phyloP scores from a whole-genome alignment of 2,888 invertebrate genomes.

The Coremacera marginata region DNA sequence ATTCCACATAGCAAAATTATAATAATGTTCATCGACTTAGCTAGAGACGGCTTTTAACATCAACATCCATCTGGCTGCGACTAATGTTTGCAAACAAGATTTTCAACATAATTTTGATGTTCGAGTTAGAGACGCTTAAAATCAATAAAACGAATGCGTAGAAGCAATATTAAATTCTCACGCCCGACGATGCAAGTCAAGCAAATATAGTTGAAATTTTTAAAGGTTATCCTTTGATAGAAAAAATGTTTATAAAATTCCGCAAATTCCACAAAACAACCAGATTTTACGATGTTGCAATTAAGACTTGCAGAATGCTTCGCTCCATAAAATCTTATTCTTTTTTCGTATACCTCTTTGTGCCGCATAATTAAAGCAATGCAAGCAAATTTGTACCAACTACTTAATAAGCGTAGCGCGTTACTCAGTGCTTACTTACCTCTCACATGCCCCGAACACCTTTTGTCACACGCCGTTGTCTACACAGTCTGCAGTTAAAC shows the following conservation, averaged over 20 bases:
- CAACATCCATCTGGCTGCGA: too few relatives aligned
- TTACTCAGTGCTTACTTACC: not conserved
- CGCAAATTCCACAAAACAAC: not conserved
- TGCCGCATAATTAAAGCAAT: not conserved
- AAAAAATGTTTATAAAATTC: not conserved
- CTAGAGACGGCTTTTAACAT: too few relatives aligned
- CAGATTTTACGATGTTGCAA: not conserved
- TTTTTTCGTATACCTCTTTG: not conserved
- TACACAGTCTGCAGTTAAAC: not conserved
- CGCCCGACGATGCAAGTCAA: not conserved
- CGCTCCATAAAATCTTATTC: not conserved
- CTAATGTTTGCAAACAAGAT: too few relatives aligned
- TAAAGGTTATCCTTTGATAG: not conserved
- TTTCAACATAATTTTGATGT: too few relatives aligned
- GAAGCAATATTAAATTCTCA: not conserved
- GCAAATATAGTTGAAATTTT: not conserved
- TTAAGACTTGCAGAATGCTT: not conserved
- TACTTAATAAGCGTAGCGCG: constrained; percentile 25
- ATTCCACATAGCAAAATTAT: not conserved
- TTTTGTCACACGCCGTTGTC: not conserved
- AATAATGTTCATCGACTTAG: too few relatives aligned
- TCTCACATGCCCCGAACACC: not conserved
- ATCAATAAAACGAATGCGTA: too few relatives aligned
- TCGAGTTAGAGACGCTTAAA: too few relatives aligned
- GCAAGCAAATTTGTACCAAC: constrained; percentile 24